Evolutionary conservation across 2,113 vertebrate species (phyloP), one percentile per base, ranked within the genome.

Genomic region (Isichthys henryi): DNA sequence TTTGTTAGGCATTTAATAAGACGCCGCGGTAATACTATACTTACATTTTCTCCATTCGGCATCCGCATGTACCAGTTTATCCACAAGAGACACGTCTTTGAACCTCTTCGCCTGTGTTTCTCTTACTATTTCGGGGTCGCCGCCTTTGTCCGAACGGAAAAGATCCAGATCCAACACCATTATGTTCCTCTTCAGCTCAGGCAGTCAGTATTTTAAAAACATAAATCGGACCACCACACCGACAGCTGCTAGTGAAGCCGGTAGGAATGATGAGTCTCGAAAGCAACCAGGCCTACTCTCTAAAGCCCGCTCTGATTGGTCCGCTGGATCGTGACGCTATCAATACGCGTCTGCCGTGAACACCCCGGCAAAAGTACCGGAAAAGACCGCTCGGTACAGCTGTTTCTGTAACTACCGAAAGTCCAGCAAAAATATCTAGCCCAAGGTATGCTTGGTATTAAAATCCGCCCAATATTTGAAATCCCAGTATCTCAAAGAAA

Each of bases 91-190:
- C 0, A 97, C 97, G 92, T 99, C 98, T 93, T 99, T 99, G 91
- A 98, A 99, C 66, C 98, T 94, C 91, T 98, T 98, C 89, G 94
- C 94, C 58, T 99, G 98, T 8, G 94, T 96, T 88, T 98, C 97
- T 17, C 97, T 96, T 90, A 99, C 88, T 48, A 95, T 90, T 90
- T 96, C 97, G 1, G 97, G 97, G 56, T 99, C 96, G 0, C 98
- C 98, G 52, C 98, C 98, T 94, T 99, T 99, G 90, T 99, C 98
- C 74, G 95, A 95, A 46, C 98, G 96, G 93, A 99, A 98, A 85
- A 97, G 93, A 91, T 99, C 98, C 91, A 99, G 91, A 86, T 99
- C 98, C 87, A 99, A 95, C 93, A 99, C 98, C 98, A 99, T 99
- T 58, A 21, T 62, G 39, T 8, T 43, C 6, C 45, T 39, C 49